phyloP scores from a whole-genome alignment of 2,888 invertebrate genomes.

The Lasioglossum malachurum region DNA sequence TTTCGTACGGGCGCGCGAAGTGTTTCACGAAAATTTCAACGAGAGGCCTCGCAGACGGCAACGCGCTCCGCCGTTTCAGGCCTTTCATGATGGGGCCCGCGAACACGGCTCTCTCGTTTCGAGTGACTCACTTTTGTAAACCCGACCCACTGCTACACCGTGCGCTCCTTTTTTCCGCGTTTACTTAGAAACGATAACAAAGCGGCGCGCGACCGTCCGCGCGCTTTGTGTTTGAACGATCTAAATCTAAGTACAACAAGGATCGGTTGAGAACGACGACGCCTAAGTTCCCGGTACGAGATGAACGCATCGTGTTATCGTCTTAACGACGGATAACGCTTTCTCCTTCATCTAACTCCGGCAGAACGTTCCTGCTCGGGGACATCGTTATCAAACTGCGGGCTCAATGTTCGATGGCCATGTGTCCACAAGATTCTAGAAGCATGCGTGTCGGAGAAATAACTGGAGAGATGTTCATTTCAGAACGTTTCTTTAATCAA shows the following conservation, averaged over 20 bases:
- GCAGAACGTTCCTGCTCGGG: background rate
- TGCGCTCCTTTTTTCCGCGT: conserved; percentile 42
- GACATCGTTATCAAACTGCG: conserved; percentile 12
- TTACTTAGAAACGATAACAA: conserved; percentile 66
- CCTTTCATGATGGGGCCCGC: conserved; percentile 29
- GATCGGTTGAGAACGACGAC: background rate
- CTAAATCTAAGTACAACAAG: conserved; percentile 37
- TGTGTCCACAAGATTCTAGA: background rate
- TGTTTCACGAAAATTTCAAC: conserved; percentile 40
- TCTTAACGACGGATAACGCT: conserved; percentile 4
- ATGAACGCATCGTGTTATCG: conserved; percentile 29
- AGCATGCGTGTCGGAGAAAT: background rate
- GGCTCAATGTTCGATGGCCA: background rate
- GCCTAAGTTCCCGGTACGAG: conserved; percentile 32
- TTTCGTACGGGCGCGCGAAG: conserved; percentile 41
- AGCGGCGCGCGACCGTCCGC: conserved; percentile 19
- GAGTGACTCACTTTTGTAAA: conserved; percentile 68
- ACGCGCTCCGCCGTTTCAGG: conserved; percentile 53
- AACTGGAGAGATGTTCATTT: background rate
- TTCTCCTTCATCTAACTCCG: background rate
- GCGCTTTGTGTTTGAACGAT: conserved; percentile 57
- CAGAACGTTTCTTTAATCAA: background rate
- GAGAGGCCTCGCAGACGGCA: conserved; percentile 23
- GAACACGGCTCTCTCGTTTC: conserved; percentile 54
- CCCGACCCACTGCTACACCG: conserved; percentile 34